Base-by-base conservation (phyloP, 2,113 vertebrate species). In the Thinocorus orbignyianus region DNA sequence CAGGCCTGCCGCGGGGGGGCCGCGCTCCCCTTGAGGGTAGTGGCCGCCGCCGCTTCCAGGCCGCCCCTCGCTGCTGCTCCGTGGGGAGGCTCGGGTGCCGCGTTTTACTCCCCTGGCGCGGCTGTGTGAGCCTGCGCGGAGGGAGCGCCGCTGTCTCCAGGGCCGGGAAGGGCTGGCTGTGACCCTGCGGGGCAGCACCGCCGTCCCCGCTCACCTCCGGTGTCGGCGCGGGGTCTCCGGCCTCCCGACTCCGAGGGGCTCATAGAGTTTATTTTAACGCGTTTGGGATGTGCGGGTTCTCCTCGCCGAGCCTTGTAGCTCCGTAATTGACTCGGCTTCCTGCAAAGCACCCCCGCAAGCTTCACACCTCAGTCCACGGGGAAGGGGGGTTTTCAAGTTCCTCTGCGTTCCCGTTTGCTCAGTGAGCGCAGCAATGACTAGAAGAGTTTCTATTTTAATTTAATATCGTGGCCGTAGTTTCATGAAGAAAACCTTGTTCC, bases 91-190 rank as follows among this genome's bases (percentile, higher is more conserved):
- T 30, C 31, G n/a, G 14, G 2, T 26, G 6, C 11, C 31, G 5
- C 1, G 24, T 31, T 31, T 7, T 9, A 2, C 42, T 26, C 2
- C 13, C 9, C 14, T 5, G 1, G 3, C 19, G 16, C 35, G 0
- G 11, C 6, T 6, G 4, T 16, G 0, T 3, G 1, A 14, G 1
- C 3, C 13, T 3, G 62, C 4, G 4, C 49, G 1, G 44, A 3
- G 7, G 46, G 13, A 2, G 1, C 20, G 31, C 14, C 1, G 9
- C 46, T 5, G 11, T 6, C 35, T 8, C 41, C 12, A 0, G 0
- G 0, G 46, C n/a, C 4, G 66, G 9, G 26, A 33, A 18, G 31
- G 7, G 49, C 16, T 7, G 44, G 1, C 49, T 5, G 46, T 1
- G 22, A n/a, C 57, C 13, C 33, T 3, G 37, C 16, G 57, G 37